Evolutionary conservation across 2,113 vertebrate genomes (phyloP), one percentile per base, ranked within the genome.

Genomic region (Gobius niger): DNA sequence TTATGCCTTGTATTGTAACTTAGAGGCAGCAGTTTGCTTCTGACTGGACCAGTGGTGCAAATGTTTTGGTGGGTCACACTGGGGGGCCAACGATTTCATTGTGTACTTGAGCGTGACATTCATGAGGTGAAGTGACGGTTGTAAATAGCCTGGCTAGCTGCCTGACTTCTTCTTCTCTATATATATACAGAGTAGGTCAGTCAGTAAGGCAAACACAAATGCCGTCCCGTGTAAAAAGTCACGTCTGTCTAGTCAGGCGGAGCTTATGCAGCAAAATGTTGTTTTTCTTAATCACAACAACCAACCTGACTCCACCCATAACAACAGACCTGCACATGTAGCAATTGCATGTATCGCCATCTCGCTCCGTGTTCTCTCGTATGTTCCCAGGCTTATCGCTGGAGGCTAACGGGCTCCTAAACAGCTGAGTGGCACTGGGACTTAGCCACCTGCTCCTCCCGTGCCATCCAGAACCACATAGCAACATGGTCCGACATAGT

Each of bases 371-470:
- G 83, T 84, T 81, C 72, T 46, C 77, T 86, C 56, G 65, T 68
- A 62, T 68, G 68, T 77, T 78, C 40, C 60, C 63, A 53, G 75
- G 89, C 85, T 90, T 89, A 91, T 74, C 80, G 0, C 78, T 61
- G 19, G 7, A 2, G 59, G 82, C 78, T 85, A 88, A 89, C 83
- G 76, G 82, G 82, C 60, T 78, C 72, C 54, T 67, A 73, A 88
- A 82, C 85, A 82, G 82, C 85, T 78, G 82, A 78, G 68, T 72
- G 84, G 67, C 83, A 82, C 83, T 80, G 68, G 75, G 84, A 74
- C 80, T 89, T 80, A 83, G 47, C 89, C 89, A 91, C 88, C 90
- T 91, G 88, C 86, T 70, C 44, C 47, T 14, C 47, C 9, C 4
- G 18, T 42, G 42, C 44, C 62, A 47, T 63, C 68, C 46, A 44